phyloP scores from a whole-genome alignment of 2,888 invertebrate genomes.

The Ischnura elegans region DNA sequence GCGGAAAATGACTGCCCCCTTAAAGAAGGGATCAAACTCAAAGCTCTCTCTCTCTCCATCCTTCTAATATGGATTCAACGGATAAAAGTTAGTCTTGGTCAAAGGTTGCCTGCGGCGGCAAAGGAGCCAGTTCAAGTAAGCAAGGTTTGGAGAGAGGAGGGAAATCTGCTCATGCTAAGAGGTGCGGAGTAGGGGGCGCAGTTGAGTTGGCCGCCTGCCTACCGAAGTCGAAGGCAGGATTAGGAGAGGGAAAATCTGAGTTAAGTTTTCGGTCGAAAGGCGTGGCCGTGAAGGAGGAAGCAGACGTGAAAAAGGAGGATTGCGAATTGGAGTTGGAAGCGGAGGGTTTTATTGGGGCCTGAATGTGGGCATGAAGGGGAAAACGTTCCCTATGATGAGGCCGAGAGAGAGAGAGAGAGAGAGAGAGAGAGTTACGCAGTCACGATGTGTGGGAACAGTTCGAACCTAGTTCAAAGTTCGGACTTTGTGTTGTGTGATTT shows the following conservation, averaged over 20 bases:
- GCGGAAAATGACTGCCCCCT: conserved; percentile 1
- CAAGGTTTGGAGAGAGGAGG: not conserved
- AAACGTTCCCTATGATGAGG: not conserved
- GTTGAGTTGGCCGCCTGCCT: conserved; percentile 1
- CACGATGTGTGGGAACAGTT: not conserved
- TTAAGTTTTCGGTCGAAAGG: not conserved
- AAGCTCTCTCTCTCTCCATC: not conserved
- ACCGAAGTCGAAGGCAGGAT: not conserved
- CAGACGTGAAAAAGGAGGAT: not conserved
- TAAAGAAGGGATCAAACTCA: conserved; percentile 35
- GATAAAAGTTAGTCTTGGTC: conserved; percentile 31
- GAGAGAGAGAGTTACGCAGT: not conserved
- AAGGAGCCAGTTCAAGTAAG: not conserved
- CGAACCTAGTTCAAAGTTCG: not conserved
- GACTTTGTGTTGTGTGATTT: not conserved
- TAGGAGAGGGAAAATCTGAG: not conserved
- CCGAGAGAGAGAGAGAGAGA: no score
- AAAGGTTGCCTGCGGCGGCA: conserved; percentile 20
- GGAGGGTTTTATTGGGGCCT: no score
- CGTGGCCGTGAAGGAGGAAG: not conserved
- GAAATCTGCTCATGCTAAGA: not conserved
- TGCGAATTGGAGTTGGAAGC: not conserved
- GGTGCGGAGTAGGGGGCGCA: no score
- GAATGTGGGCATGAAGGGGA: not conserved
- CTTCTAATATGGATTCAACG: conserved; percentile 31